phyloP scores from a whole-genome alignment of 2,888 invertebrate species.

The Polyommatus icarus region DNA sequence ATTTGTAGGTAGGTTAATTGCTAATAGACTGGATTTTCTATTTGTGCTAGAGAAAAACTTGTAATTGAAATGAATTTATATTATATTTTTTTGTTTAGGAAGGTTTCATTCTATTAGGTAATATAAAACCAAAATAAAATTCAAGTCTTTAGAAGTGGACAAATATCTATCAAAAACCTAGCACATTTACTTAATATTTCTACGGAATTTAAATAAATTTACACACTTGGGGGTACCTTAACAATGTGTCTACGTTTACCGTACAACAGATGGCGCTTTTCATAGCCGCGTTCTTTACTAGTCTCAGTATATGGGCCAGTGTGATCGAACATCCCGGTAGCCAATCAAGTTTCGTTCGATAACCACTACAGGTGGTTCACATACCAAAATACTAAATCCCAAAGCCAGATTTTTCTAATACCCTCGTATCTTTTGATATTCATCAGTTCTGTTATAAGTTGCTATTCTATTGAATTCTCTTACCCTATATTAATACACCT shows the following conservation, averaged over 20 bases:
- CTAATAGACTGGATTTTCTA: not conserved
- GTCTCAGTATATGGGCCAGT: not conserved
- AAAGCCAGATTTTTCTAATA: not conserved
- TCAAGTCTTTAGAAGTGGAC: not conserved
- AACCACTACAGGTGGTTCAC: not conserved
- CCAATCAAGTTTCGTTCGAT: not conserved
- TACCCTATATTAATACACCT: slow-evolving; percentile 2
- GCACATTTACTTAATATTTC: not conserved
- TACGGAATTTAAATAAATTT: not conserved
- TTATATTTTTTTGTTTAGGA: not conserved
- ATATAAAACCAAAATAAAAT: not conserved
- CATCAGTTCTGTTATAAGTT: not conserved
- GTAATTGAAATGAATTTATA: not conserved
- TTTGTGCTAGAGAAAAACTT: slow-evolving; percentile 8
- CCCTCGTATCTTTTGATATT: not conserved
- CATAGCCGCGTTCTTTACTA: not conserved
- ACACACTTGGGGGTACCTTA: not conserved
- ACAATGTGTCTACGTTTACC: not conserved
- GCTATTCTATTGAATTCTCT: slow-evolving; percentile 1
- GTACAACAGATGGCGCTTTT: not conserved
- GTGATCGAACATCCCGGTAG: not conserved
- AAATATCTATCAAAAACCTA: not conserved
- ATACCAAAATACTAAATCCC: not conserved
- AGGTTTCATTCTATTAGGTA: not conserved
- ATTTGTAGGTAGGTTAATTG: slow-evolving; percentile 5